A percentile compares a stretch with the other conserved stretches of the same genome.
Evolutionary conservation across 2,797 vertebrate genomes (phyloP).

Genomic region (Sphenodon punctatus): DNA sequence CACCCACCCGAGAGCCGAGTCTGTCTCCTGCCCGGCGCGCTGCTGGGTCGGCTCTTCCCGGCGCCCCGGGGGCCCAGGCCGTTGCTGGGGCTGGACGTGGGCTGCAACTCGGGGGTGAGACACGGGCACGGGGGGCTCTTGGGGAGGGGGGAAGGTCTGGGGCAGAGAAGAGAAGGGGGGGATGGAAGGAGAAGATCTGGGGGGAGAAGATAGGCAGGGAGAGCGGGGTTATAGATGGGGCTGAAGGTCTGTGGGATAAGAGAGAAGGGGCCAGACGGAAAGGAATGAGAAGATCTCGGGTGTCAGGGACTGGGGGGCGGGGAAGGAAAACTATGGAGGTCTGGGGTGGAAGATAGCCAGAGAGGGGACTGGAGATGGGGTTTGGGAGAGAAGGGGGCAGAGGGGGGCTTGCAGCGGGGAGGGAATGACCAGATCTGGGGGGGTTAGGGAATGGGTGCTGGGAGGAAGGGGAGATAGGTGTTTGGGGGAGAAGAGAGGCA

Average conservation of each 20-base stretch:
- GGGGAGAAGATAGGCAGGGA: neutral
- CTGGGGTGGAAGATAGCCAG: neutral
- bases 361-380: too few relatives aligned
- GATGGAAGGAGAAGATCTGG: neutral
- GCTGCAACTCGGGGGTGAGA: slow-evolving; percentile 92
- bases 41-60: slow-evolving; percentile 68
- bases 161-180: neutral
- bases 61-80: slow-evolving; percentile 42
- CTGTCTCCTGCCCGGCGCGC: slow-evolving; percentile 78
- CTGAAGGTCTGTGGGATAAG: neutral
- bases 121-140: neutral
- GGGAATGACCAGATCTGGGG: too few relatives aligned
- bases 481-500: neutral
- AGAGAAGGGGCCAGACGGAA: neutral
- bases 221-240: neutral
- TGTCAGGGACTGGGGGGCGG: neutral
- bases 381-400: too few relatives aligned
- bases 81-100: slow-evolving; percentile 86
- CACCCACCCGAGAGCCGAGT: slow-evolving; percentile 88
- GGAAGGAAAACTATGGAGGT: neutral
- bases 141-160: neutral
- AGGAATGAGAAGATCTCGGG: too few relatives aligned
- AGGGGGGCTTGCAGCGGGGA: too few relatives aligned
- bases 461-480: too few relatives aligned
- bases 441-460: too few relatives aligned